Percentiles rank a stretch among this genome's conserved stretches.
Evolutionary conservation across 2,113 vertebrate species (phyloP).

Genomic region (Macquaria australasica): DNA sequence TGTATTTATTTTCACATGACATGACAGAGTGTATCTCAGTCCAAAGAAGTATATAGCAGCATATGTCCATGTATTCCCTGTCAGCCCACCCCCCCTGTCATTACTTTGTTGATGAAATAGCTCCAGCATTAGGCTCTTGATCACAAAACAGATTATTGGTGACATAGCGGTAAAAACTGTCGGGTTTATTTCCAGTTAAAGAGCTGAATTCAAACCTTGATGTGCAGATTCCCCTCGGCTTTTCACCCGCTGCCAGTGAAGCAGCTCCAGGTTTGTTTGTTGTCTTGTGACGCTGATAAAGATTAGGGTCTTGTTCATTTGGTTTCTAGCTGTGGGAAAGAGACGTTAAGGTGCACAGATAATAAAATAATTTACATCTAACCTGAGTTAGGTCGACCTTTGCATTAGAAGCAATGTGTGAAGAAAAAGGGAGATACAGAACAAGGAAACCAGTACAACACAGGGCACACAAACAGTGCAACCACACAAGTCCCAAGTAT

Average conservation of each 20-base stretch:
- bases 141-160: neutral
- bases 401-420: neutral
- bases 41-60: neutral
- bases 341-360: neutral
- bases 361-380: neutral
- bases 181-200: too few relatives aligned
- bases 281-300: neutral
- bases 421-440: neutral
- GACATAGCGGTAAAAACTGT: neutral
- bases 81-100: neutral
- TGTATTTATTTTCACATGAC: neutral
- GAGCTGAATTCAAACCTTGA: neutral
- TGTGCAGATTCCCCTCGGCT: neutral
- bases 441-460: neutral
- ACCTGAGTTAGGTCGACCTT: too few relatives aligned
- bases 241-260: neutral
- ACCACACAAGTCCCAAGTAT: too few relatives aligned
- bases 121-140: neutral
- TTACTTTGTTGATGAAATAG: neutral
- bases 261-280: neutral
- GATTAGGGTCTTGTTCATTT: conserved; percentile 20
- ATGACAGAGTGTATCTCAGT: neutral
- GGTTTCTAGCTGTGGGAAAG: conserved; percentile 27
- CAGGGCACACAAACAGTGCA: too few relatives aligned
- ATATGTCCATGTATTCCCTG: too few relatives aligned